Evolutionary conservation across 2,113 vertebrate species (phyloP).

Genomic region (Elephas maximus): DNA sequence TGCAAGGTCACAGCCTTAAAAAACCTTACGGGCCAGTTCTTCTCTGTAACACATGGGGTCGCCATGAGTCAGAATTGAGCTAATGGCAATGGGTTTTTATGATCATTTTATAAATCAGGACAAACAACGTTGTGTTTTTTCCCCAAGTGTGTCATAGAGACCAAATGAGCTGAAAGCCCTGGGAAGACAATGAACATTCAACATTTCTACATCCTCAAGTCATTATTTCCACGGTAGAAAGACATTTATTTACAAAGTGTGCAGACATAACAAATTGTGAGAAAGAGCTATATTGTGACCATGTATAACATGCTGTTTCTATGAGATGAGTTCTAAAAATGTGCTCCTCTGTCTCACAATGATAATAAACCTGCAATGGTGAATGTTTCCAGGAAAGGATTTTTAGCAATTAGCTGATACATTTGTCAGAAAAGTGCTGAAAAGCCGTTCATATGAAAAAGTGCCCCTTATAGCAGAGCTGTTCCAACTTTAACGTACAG

Average conservation of each 20-base stretch:
- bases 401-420: neutral
- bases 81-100: neutral
- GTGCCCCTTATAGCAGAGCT: neutral
- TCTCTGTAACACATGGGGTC: neutral
- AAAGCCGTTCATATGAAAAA: constrained; percentile 52
- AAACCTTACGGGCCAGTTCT: neutral
- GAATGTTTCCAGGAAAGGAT: constrained; percentile 19
- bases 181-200: neutral
- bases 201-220: neutral
- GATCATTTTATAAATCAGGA: constrained; percentile 36
- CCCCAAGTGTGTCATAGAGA: neutral
- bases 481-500: neutral
- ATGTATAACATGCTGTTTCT: constrained; percentile 48
- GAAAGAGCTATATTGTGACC: constrained; percentile 16
- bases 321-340: constrained; percentile 56
- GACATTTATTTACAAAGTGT: constrained; percentile 59
- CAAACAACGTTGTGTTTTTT: constrained; percentile 33
- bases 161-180: constrained; percentile 25
- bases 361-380: neutral
- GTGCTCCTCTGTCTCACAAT: constrained; percentile 30
- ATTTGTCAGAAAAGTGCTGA: constrained; percentile 41
- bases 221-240: constrained; percentile 54
- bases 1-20: neutral
- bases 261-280: neutral
- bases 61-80: neutral